Evolutionary conservation across 2,797 vertebrate species (phyloP).

Genomic region (Cetoscarus ocellatus): DNA sequence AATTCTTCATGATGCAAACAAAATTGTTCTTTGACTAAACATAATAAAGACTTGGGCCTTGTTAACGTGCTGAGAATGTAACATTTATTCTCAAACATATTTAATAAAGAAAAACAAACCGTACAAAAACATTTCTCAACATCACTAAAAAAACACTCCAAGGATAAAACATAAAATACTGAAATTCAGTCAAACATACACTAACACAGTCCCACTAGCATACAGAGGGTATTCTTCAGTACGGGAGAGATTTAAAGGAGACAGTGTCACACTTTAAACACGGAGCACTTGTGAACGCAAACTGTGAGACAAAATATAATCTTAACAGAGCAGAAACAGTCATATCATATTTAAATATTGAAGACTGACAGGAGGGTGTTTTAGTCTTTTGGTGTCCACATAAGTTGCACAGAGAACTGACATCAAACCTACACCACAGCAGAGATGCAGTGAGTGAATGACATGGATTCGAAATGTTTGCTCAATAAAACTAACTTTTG

Average conservation of each 20-base stretch:
- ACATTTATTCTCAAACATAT: conserved; percentile 63
- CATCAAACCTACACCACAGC: conserved; percentile 16
- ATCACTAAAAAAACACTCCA: conserved; percentile 1
- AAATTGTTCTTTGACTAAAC: not conserved
- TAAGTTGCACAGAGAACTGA: conserved; percentile 1
- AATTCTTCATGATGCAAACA: not conserved
- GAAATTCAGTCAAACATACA: not conserved
- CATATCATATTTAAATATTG: conserved; percentile 11
- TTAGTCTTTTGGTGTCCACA: conserved; percentile 1
- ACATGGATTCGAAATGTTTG: conserved; percentile 12
- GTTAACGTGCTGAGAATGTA: conserved; percentile 17
- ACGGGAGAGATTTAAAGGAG: conserved; percentile 33
- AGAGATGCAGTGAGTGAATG: conserved; percentile 6
- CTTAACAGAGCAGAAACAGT: conserved; percentile 2
- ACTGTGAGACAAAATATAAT: conserved; percentile 2
- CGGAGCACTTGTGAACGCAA: conserved; percentile 25
- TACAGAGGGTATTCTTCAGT: conserved; percentile 13
- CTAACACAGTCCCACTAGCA: conserved; percentile 7
- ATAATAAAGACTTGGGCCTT: not conserved
- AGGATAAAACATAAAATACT: conserved; percentile 2
- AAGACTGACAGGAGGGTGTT: conserved; percentile 16
- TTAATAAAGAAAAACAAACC: conserved; percentile 25
- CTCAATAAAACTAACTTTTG: conserved; percentile 9
- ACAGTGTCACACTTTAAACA: conserved; percentile 37
- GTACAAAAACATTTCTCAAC: conserved; percentile 14